Base-by-base conservation (phyloP, 2,113 vertebrate genomes). In the Notothenia coriiceps region DNA sequence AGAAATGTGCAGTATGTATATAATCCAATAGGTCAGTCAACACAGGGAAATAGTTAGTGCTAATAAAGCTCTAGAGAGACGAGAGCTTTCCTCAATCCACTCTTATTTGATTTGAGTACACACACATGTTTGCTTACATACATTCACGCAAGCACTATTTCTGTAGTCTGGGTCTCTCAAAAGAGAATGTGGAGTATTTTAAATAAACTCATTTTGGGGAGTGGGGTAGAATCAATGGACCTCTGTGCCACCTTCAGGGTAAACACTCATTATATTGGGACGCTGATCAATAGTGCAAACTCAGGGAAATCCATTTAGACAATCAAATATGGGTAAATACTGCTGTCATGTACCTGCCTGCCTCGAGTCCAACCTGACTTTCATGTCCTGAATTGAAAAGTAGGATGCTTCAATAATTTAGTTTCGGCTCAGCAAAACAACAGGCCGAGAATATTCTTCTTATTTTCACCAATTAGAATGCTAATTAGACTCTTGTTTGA, bases 291-390 rank as follows among this genome's bases (percentile, higher is more conserved):
- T 94, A 94, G 70, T 70, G 85, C 79, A 70, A 88, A 87, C 84
- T 82, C 76, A 80, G 80, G 80, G 77, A 92, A 88, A 94, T 87
- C 87, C 79, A 91, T 92, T 90, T 84, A 57, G 80, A 91, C 90
- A 93, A 93, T 94, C 88, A 91, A 94, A 94, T 85, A 87, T 88
- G 86, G 86, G 82, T 94, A 91, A 94, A 93, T 94, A 93, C 88
- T 82, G 77, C 83, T 90, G 87, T 90, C 88, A 84, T 86, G 85
- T 89, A 82, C 78, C 81, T 82, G 47, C 25, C 47, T 80, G 70
- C 68, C 70, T 52, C 49, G 50, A 76, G 57, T 88, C 83, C 63
- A 72, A 51, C 22, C 73, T 77, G 75, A 84, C 60, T 77, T 82
- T 60, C 66, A 89, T 47, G 78, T 55, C 43, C 52, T 59, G 50